A percentile compares a stretch with the other conserved stretches of the same genome.
phyloP scores from a whole-genome alignment of 2,797 vertebrate genomes.

The Hybognathus amarus region DNA sequence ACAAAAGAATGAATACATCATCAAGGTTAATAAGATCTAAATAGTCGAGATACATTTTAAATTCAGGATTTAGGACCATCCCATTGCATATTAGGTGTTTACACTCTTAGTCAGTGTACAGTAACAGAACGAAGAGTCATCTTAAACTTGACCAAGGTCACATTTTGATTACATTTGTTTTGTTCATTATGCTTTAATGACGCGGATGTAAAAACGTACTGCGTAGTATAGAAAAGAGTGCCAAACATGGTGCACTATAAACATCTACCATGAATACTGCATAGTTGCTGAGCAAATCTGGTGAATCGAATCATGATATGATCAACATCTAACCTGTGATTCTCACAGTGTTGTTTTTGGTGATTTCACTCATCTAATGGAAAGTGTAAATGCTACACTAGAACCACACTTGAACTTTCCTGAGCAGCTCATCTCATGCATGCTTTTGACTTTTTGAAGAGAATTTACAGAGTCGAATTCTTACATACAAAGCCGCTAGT shows the following conservation, averaged over 20 bases:
- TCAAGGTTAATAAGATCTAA: constrained; percentile 20
- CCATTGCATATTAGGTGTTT: constrained; percentile 33
- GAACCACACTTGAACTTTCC: constrained; percentile 75
- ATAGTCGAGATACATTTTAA: neutral
- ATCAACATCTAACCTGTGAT: constrained; percentile 66
- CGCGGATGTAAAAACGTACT: constrained; percentile 13
- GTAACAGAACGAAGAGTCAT: constrained; percentile 19
- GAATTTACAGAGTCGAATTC: constrained; percentile 50
- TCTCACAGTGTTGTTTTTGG: constrained; percentile 71
- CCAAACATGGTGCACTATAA: constrained; percentile 64
- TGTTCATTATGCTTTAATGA: constrained; percentile 25
- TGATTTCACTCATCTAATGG: constrained; percentile 75
- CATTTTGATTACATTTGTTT: constrained; percentile 26
- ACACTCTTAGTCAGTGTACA: constrained; percentile 19
- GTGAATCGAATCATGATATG: constrained; percentile 61
- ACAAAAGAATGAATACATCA: constrained; percentile 14
- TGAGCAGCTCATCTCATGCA: constrained; percentile 75
- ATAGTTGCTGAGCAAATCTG: constrained; percentile 82
- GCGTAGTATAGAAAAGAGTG: constrained; percentile 23
- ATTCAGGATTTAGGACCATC: neutral
- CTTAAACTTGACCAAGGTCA: neutral
- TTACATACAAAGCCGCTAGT: constrained; percentile 53
- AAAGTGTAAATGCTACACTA: constrained; percentile 78
- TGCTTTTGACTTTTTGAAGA: constrained; percentile 63
- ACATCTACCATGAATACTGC: constrained; percentile 79